These are phyloP conservation scores for Oncorhynchus tshawytscha DNA, from an alignment of 2,113 vertebrate genomes.

Conservation along the genomic window DNA sequence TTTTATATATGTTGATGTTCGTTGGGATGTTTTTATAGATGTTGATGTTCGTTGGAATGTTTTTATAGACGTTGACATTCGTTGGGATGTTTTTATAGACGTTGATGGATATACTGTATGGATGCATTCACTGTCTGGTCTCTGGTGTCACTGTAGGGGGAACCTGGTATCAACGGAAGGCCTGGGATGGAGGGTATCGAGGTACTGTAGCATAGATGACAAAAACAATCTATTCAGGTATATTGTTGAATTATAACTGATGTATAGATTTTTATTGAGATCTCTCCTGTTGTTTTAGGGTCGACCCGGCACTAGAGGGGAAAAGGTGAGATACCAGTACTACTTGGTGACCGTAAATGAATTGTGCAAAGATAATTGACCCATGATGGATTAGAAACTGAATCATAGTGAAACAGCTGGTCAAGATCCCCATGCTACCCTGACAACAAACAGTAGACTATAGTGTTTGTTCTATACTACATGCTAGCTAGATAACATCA, in stretches of 20 bases:
- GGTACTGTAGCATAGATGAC: constrained; percentile 63
- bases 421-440: not conserved
- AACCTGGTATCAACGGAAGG: constrained; percentile 77
- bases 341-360: not conserved
- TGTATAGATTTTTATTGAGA: not conserved
- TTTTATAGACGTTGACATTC: not conserved
- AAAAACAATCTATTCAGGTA: not conserved
- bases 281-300: constrained; percentile 51
- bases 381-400: no score
- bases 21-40: no score
- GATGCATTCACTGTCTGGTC: constrained; percentile 36
- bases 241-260: not conserved
- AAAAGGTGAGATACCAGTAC: constrained; percentile 57
- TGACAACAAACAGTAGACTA: not conserved
- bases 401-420: not conserved
- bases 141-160: constrained; percentile 72
- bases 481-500: not conserved
- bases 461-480: not conserved
- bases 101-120: constrained; percentile 5
- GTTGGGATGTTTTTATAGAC: not conserved
- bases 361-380: no score
- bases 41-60: no score
- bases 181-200: constrained; percentile 76
- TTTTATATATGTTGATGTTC: no score
- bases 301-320: constrained; percentile 57